phyloP scores from a whole-genome alignment of 2,797 vertebrate genomes.

The Gallinago stenura region DNA sequence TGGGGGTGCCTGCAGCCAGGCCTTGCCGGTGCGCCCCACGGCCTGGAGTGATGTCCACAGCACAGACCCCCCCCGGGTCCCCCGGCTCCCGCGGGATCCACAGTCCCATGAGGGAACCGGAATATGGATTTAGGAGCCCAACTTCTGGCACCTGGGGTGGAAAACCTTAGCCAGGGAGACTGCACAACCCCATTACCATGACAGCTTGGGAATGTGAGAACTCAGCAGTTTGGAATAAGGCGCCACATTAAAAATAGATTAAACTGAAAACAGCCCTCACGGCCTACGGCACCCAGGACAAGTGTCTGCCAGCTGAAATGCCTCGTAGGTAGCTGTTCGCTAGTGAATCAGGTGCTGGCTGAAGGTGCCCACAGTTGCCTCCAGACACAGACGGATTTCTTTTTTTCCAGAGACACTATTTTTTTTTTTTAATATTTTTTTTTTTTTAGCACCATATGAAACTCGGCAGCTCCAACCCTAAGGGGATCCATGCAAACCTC shows the following conservation, averaged over 20 bases:
- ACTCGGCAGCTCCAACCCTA: neutral
- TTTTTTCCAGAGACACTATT: slow-evolving; percentile 47
- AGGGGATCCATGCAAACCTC: slow-evolving; percentile 37
- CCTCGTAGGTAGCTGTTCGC: slow-evolving; percentile 37
- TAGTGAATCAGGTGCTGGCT: slow-evolving; percentile 58
- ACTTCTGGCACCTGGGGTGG: neutral
- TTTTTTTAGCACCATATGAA: slow-evolving; percentile 17
- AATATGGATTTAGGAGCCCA: neutral
- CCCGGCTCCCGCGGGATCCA: neutral
- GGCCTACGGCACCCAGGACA: slow-evolving; percentile 30
- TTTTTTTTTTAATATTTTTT: neutral
- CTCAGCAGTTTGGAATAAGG: slow-evolving; percentile 36
- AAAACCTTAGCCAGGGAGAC: slow-evolving; percentile 7
- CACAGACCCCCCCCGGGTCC: neutral
- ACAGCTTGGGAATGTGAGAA: slow-evolving; percentile 33
- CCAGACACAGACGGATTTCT: slow-evolving; percentile 45
- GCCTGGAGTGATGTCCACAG: neutral
- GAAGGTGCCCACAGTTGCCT: slow-evolving; percentile 35
- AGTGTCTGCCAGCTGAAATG: slow-evolving; percentile 51
- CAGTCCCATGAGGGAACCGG: neutral
- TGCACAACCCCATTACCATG: slow-evolving; percentile 8
- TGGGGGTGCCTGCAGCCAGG: neutral
- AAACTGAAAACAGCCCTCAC: slow-evolving; percentile 26
- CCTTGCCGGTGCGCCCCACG: neutral
- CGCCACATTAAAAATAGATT: slow-evolving; percentile 60